Evolutionary conservation across 1,140 invertebrate species (phyloP).

Genomic region (Habropoda laboriosa): DNA sequence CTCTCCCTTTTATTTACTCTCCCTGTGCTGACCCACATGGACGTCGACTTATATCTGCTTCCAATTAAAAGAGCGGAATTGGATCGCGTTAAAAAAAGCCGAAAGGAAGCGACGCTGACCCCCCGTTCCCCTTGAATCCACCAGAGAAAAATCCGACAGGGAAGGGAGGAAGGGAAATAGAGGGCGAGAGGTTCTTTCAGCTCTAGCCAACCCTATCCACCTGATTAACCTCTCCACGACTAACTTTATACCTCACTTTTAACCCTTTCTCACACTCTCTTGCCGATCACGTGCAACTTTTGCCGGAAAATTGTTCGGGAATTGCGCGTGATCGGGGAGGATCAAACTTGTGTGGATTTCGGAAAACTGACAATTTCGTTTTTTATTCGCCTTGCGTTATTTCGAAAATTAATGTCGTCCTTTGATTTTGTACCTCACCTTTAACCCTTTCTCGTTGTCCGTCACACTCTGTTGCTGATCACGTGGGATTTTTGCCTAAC

Average conservation of each 20-base stretch:
- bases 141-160: not conserved
- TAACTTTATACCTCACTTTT: not conserved
- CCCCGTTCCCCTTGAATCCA: not conserved
- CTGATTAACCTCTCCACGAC: not conserved
- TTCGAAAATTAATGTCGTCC: too few species aligned
- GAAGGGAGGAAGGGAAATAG: not conserved
- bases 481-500: too few species aligned
- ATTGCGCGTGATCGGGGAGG: too few species aligned
- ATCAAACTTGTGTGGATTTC: too few species aligned
- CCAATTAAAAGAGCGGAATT: conserved; percentile 38
- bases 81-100: conserved; percentile 34
- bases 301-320: too few species aligned
- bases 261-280: not conserved
- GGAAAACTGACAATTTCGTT: too few species aligned
- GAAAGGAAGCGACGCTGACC: conserved; percentile 14
- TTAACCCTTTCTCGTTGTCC: too few species aligned
- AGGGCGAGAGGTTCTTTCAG: conserved; percentile 3
- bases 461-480: too few species aligned
- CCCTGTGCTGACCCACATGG: conserved; percentile 27
- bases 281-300: too few species aligned
- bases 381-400: too few species aligned
- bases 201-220: not conserved
- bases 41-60: conserved; percentile 30
- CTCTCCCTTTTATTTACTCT: conserved; percentile 8
- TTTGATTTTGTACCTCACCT: too few species aligned